phyloP scores from a whole-genome alignment of 2,113 vertebrate genomes.

The Colinus virginianus region DNA sequence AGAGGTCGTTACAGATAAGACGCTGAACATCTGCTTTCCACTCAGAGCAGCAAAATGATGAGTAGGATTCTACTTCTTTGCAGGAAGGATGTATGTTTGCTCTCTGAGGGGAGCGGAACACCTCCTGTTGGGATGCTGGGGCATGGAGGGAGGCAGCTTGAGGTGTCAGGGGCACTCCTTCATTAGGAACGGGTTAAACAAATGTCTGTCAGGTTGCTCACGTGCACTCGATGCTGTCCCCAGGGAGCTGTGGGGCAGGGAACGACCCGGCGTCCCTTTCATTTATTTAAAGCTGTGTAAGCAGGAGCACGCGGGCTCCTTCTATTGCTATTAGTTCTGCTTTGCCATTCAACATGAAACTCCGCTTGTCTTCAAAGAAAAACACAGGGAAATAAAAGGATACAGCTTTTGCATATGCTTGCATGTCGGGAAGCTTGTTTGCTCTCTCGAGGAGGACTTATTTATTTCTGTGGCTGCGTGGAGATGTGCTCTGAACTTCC shows the following conservation, averaged over 20 bases:
- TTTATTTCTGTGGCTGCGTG: background rate
- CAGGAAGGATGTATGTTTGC: background rate
- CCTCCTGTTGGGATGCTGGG: background rate
- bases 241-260: background rate
- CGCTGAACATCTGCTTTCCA: background rate
- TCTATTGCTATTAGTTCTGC: rapidly evolving
- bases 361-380: background rate
- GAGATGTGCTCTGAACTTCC: background rate
- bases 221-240: rapidly evolving
- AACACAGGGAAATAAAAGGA: rapidly evolving
- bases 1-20: background rate
- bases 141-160: rapidly evolving
- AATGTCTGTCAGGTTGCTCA: background rate
- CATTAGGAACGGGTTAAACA: rapidly evolving
- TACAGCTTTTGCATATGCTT: background rate
- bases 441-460: rapidly evolving
- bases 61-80: background rate
- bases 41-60: background rate
- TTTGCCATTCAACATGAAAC: rapidly evolving
- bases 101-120: rapidly evolving
- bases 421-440: rapidly evolving
- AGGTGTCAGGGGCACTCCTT: rapidly evolving
- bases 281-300: background rate
- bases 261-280: background rate
- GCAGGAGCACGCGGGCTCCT: rapidly evolving